Conservation (phyloP, 2,888 invertebrate species). For the Folsomia candida region DNA sequence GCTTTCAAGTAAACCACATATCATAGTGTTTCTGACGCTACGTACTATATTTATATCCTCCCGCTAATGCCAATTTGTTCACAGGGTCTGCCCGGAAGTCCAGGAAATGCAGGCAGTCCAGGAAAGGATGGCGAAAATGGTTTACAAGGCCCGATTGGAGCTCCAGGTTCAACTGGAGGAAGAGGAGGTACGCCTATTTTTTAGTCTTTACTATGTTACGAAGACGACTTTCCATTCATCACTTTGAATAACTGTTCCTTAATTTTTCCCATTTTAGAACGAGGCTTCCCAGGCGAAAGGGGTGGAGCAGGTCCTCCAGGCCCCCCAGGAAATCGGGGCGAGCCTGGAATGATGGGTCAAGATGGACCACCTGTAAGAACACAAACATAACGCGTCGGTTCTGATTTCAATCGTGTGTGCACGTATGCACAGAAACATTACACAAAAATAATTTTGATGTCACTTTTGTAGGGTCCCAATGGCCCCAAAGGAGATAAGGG, state of each 20-base stretch:
- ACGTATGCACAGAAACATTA: background rate
- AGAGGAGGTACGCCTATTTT: too few relatives aligned
- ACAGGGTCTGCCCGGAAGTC: constrained; percentile 70
- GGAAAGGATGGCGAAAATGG: constrained; percentile 81
- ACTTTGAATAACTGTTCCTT: too few relatives aligned
- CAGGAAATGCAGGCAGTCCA: constrained; percentile 69
- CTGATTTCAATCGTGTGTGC: background rate
- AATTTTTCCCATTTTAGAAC: too few relatives aligned
- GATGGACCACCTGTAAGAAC: constrained; percentile 59
- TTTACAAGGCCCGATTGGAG: constrained; percentile 64
- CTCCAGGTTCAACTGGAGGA: constrained; percentile 62
- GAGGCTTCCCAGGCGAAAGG: constrained; percentile 69
- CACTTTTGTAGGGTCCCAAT: constrained; percentile 61
- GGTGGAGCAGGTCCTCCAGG: constrained; percentile 69
- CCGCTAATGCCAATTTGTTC: background rate
- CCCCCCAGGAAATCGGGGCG: constrained; percentile 65
- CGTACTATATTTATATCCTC: background rate
- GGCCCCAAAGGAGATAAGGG: constrained; percentile 70
- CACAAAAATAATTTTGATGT: too few relatives aligned
- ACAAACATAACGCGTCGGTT: background rate
- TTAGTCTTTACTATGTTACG: too few relatives aligned
- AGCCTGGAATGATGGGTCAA: constrained; percentile 65
- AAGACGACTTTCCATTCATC: background rate
- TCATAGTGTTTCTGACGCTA: too few relatives aligned
- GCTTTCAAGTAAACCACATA: constrained; percentile 66